Percentiles rank a stretch among this genome's conserved stretches.
Conservation (phyloP, 2,888 invertebrate genomes). For the Onthophagus sagittarius region DNA sequence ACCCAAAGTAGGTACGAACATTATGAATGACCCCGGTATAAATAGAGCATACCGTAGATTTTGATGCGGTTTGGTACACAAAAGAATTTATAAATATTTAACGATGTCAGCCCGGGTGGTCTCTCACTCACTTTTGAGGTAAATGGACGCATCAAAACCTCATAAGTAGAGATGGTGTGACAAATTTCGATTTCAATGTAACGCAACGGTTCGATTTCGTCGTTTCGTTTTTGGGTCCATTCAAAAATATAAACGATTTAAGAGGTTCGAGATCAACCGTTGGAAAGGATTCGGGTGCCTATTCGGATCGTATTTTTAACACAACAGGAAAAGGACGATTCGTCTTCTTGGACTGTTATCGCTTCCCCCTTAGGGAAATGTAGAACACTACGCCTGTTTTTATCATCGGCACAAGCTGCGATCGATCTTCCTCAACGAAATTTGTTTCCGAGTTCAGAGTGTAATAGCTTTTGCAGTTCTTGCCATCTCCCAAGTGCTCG, state of each 20-base stretch:
- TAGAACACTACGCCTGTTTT: slow-evolving; percentile 10
- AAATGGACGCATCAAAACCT: slow-evolving; percentile 1
- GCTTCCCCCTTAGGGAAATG: slow-evolving; percentile 10
- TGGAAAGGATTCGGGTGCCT: neutral
- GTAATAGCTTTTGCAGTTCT: neutral
- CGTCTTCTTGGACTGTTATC: slow-evolving; percentile 10
- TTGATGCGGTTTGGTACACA: slow-evolving; percentile 2
- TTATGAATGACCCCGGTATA: slow-evolving; percentile 13
- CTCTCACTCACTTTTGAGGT: neutral
- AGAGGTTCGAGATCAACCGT: neutral
- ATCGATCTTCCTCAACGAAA: neutral
- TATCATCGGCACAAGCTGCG: neutral
- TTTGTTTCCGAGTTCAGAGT: neutral
- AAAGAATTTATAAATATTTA: slow-evolving; percentile 20
- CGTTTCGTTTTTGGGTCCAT: neutral
- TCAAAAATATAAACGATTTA: neutral
- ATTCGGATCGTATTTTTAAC: slow-evolving; percentile 8
- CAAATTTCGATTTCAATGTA: slow-evolving; percentile 10
- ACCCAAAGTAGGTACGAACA: slow-evolving; percentile 6
- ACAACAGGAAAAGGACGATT: slow-evolving; percentile 4
- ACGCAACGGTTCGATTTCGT: neutral
- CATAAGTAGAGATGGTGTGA: slow-evolving; percentile 8
- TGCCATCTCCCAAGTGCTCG: neutral
- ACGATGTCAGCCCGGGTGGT: slow-evolving; percentile 12
- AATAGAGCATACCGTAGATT: slow-evolving; percentile 11